Evolutionary conservation across 2,888 invertebrate genomes (phyloP).

Genomic region (Thymelicus sylvestris): DNA sequence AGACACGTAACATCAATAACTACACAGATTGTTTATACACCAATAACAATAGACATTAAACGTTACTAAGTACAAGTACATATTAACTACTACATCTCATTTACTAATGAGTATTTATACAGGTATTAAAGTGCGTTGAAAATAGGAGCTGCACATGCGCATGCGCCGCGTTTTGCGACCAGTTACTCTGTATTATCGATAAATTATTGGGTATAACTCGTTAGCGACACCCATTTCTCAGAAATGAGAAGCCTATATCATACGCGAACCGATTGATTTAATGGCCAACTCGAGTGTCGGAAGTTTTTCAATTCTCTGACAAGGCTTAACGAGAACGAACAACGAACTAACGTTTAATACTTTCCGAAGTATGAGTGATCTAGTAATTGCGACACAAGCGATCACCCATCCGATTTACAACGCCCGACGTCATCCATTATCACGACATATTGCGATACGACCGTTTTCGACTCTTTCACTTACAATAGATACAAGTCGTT

Average conservation of each 20-base stretch:
- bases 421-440: not conserved
- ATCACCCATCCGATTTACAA: not conserved
- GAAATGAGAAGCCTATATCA: no score
- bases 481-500: not conserved
- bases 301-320: no score
- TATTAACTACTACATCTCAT: constrained; percentile 20
- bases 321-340: not conserved
- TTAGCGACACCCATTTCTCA: no score
- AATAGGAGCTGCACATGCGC: not conserved
- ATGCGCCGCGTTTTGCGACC: not conserved
- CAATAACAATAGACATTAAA: constrained; percentile 23
- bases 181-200: constrained; percentile 2
- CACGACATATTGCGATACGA: not conserved
- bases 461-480: not conserved
- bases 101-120: constrained; percentile 18
- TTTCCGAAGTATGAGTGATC: not conserved
- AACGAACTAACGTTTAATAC: no score
- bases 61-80: constrained; percentile 11
- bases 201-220: not conserved
- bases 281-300: no score
- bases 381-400: no score
- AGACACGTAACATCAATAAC: constrained; percentile 29
- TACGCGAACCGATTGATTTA: no score
- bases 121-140: not conserved
- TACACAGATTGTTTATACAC: constrained; percentile 17